Base-by-base conservation (phyloP, 2,888 invertebrate species). In the Caenorhabditis sp. region DNA sequence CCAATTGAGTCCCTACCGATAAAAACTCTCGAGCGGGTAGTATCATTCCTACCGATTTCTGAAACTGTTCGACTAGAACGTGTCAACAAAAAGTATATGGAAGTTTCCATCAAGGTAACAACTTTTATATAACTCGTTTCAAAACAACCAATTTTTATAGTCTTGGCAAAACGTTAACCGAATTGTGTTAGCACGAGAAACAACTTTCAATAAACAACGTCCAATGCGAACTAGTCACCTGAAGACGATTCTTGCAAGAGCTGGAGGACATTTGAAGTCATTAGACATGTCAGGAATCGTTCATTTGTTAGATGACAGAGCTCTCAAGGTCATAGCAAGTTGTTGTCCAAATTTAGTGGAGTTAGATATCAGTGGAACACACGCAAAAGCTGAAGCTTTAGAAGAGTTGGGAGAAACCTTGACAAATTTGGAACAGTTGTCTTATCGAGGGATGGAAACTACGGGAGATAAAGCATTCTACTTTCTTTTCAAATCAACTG, bases 21-120 rank as follows among this genome's bases (percentile, higher is more conserved):
- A 0, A 54, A 59, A 25, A 82, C 78, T n/a, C 60, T 87, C 7
- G 75, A 80, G 26, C 56, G 76, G n/a, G 75, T 88, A 8, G 73
- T 87, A 21, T 69, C 83, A 8, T 78, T 79, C 59, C 59, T 86
- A n/a, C 77, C 78, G 0, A 66, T 84, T 4, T 59, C 77, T 10
- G 87, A 88, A 53, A 82, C 85, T 36, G 77, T 88, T 20, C 72
- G 84, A n/a, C 21, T 85, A 14, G 87, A 87, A 71, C 69, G 87
- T 25, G 84, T 85, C 23, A 86, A 79, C 76, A 87, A 87, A 62
- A 67, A 72, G 36, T 87, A 83, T 79, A 79, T 86, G 67, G 87
- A 87, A 62, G 74, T 77, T 12, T 81, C 84, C 0, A 81, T 86
- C 17, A 86, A 82, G 68, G 83, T 83, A 21, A 25, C 38, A 31